Evolutionary conservation across 2,113 vertebrate species (phyloP).

Genomic region (Protobothrops flavoviridis): DNA sequence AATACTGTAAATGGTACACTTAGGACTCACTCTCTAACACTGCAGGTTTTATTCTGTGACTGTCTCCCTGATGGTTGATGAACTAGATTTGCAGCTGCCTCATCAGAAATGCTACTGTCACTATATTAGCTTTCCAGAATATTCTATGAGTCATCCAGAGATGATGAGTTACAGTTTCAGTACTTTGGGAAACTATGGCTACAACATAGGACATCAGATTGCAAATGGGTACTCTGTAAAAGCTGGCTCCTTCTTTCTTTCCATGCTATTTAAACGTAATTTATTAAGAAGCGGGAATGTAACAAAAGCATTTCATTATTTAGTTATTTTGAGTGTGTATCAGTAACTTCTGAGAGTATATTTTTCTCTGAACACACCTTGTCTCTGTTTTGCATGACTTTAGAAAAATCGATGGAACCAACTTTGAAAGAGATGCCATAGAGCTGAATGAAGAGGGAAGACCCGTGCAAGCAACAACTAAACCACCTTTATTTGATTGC

Average conservation of each 20-base stretch:
- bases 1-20: background rate
- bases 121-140: background rate
- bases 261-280: background rate
- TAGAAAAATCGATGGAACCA: conserved; percentile 89
- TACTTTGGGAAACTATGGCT: background rate
- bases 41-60: background rate
- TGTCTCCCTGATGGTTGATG: background rate
- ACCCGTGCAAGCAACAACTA: conserved; percentile 64
- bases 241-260: background rate
- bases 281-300: fast-evolving
- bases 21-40: background rate
- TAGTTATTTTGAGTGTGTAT: background rate
- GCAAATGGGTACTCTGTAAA: background rate
- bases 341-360: background rate
- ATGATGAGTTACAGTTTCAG: background rate
- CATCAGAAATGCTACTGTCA: background rate
- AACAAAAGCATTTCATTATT: background rate
- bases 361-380: background rate
- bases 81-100: background rate
- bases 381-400: background rate
- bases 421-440: conserved; percentile 75
- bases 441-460: conserved; percentile 89
- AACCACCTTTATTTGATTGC: conserved; percentile 73
- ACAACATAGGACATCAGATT: background rate
- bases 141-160: background rate